Percentiles rank a stretch among this genome's conserved stretches.
Conservation (phyloP, 1,140 invertebrate species). For the Dendrolimus kikuchii region DNA sequence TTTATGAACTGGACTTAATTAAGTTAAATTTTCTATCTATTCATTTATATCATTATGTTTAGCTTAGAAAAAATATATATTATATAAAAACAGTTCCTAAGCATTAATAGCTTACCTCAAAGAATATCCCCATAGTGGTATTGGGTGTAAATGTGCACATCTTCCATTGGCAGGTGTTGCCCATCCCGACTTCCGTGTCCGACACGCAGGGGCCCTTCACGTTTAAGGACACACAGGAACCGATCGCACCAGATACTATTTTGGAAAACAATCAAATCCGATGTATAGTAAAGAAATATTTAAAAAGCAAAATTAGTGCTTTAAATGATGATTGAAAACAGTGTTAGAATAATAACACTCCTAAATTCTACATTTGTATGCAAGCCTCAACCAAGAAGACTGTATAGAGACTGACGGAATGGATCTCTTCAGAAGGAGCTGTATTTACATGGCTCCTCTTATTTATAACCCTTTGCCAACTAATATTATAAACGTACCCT, state of each 20-base stretch:
- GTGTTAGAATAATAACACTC: too few species aligned
- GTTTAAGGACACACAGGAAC: slow-evolving; percentile 95
- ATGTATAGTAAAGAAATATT: too few species aligned
- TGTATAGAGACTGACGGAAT: too few species aligned
- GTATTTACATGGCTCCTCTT: too few species aligned
- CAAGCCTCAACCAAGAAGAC: too few species aligned
- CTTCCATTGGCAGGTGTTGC: slow-evolving; percentile 98
- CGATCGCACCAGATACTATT: slow-evolving; percentile 94
- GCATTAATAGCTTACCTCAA: slow-evolving; percentile 78
- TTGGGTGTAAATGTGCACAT: slow-evolving; percentile 95
- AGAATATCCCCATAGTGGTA: slow-evolving; percentile 95
- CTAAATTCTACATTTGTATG: too few species aligned
- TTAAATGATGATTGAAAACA: too few species aligned
- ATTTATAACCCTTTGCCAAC: too few species aligned
- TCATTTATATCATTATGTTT: neutral
- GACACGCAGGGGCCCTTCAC: slow-evolving; percentile 93
- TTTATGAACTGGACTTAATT: too few species aligned
- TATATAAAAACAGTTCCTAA: neutral
- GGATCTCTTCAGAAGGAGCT: too few species aligned
- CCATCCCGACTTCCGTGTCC: slow-evolving; percentile 97
- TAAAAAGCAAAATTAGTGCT: too few species aligned
- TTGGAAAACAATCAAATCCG: slow-evolving; percentile 15
- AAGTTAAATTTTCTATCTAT: neutral
- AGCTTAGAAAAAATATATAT: neutral
- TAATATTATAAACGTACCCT: too few species aligned